These are phyloP conservation scores for Schizaphis graminum DNA, from an alignment of 2,888 invertebrate genomes.

Conservation along the genomic window DNA sequence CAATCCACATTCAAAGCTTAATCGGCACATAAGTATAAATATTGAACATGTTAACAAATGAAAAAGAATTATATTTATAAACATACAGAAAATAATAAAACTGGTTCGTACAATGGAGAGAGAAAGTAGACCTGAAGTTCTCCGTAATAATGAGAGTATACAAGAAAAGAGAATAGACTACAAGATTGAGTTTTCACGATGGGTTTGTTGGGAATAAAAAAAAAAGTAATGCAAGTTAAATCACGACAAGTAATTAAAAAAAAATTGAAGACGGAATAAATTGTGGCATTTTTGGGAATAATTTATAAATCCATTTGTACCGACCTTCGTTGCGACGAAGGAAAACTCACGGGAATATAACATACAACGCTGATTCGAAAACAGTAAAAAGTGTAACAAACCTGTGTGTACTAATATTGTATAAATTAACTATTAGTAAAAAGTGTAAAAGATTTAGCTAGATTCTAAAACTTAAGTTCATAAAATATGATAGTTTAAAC, in stretches of 20 bases:
- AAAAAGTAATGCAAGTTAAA: conserved; percentile 47
- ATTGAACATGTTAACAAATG: neutral
- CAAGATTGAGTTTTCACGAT: conserved; percentile 51
- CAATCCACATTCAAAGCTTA: neutral
- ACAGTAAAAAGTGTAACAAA: neutral
- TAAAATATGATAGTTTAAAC: neutral
- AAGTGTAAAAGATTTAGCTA: neutral
- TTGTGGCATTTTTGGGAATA: conserved; percentile 9
- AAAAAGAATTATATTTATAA: conserved; percentile 8
- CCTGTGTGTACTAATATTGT: neutral
- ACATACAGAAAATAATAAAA: conserved; percentile 52
- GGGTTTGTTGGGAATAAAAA: conserved; percentile 47
- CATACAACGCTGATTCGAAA: neutral
- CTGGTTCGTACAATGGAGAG: conserved; percentile 58
- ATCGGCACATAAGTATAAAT: conserved; percentile 7
- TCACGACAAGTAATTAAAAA: conserved; percentile 43
- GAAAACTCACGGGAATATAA: neutral
- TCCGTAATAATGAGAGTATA: conserved; percentile 54
- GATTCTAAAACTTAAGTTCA: neutral
- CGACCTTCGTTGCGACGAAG: neutral
- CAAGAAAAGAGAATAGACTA: conserved; percentile 26
- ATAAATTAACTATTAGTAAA: neutral
- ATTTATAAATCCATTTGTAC: neutral
- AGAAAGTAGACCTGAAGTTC: conserved; percentile 60
- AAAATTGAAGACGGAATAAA: conserved; percentile 21